Percentiles rank a stretch among this genome's conserved stretches.
Conservation (phyloP, 1,140 invertebrate species). For the Drosophila tsacasi region DNA sequence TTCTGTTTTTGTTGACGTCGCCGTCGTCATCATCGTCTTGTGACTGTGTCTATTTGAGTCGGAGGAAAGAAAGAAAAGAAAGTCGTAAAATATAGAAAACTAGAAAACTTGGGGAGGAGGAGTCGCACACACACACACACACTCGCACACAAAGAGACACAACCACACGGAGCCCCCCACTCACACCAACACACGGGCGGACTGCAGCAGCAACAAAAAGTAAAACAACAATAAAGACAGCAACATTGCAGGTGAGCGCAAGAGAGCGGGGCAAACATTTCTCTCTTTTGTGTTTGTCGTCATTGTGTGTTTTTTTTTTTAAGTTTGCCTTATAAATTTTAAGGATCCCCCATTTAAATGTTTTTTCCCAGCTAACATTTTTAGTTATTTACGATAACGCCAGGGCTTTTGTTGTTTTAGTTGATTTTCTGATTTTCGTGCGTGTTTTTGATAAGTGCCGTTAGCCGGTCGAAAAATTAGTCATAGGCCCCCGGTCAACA, state of each 20-base stretch:
- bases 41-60: conserved; percentile 61
- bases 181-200: conserved; percentile 42
- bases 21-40: conserved; percentile 76
- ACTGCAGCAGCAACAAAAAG: conserved; percentile 57
- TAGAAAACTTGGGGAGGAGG: conserved; percentile 64
- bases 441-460: conserved; percentile 40
- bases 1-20: conserved; percentile 67
- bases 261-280: conserved; percentile 44
- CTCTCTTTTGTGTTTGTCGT: conserved; percentile 18
- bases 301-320: conserved; percentile 1
- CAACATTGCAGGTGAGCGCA: conserved; percentile 75
- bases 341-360: conserved; percentile 26
- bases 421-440: conserved; percentile 15
- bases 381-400: conserved; percentile 33
- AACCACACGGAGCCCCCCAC: conserved; percentile 37
- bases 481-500: conserved; percentile 29
- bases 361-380: conserved; percentile 27
- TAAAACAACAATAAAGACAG: conserved; percentile 49
- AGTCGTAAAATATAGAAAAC: conserved; percentile 77
- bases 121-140: conserved; percentile 50
- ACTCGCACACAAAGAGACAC: conserved; percentile 22
- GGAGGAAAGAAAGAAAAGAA: conserved; percentile 68
- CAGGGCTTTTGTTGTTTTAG: conserved; percentile 8
- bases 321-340: conserved; percentile 16
- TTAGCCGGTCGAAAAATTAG: conserved; percentile 45